These are phyloP conservation scores for Rhopalosiphum maidis DNA, from an alignment of 1,140 invertebrate species.

Conservation along the genomic window DNA sequence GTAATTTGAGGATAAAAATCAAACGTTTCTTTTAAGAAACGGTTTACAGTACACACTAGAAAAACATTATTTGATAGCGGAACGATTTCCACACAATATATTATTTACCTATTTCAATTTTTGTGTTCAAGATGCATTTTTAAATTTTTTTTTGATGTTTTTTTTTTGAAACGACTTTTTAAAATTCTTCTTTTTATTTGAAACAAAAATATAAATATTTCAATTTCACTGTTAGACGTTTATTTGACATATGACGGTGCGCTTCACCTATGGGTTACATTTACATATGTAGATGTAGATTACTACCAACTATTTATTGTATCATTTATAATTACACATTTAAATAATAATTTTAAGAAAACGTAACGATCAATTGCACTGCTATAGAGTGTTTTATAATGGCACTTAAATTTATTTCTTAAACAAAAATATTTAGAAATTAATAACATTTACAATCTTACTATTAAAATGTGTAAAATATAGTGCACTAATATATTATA, in stretches of 20 bases:
- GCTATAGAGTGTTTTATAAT: not conserved
- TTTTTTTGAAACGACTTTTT: not conserved
- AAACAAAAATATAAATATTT: not conserved
- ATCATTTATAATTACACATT: not conserved
- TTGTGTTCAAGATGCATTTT: not conserved
- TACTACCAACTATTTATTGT: not conserved
- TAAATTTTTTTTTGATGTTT: not conserved
- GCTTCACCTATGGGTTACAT: not conserved
- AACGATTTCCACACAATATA: too few species aligned
- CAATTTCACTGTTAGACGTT: not conserved
- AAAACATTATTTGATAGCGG: not conserved
- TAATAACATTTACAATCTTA: not conserved
- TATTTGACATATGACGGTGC: not conserved
- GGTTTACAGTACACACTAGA: not conserved
- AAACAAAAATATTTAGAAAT: not conserved
- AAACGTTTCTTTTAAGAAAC: not conserved
- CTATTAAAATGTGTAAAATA: not conserved
- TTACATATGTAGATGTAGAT: not conserved
- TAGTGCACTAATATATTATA: not conserved
- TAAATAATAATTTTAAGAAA: not conserved
- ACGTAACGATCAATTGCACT: not conserved
- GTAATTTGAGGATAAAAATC: not conserved
- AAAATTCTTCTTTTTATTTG: not conserved
- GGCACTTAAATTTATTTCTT: not conserved
- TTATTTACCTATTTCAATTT: conserved; percentile 2